Percentiles rank a stretch among this genome's conserved stretches.
These are phyloP conservation scores for Brachionus sp. DNA, from an alignment of 1,140 invertebrate species.

Conservation along the genomic window DNA sequence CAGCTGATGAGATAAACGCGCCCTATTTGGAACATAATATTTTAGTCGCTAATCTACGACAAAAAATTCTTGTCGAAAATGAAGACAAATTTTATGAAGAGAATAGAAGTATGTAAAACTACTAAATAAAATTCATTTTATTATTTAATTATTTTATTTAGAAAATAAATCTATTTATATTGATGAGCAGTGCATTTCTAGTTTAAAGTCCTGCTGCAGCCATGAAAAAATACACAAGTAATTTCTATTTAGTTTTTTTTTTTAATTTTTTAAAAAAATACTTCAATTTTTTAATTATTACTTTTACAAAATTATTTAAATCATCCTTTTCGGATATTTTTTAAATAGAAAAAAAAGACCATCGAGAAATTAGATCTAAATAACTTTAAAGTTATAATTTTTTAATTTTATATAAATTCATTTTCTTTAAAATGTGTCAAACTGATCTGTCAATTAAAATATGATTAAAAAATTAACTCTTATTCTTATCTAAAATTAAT, in stretches of 20 bases:
- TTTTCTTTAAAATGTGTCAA: too few species aligned
- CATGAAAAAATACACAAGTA: constrained; percentile 19
- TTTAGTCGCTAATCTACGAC: background rate
- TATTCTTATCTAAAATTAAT: too few species aligned
- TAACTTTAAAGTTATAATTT: too few species aligned
- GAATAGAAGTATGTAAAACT: background rate
- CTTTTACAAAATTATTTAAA: background rate
- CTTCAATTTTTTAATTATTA: background rate
- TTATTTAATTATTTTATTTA: background rate
- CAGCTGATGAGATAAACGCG: constrained; percentile 2
- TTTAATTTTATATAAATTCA: too few species aligned
- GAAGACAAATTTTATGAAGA: constrained; percentile 17
- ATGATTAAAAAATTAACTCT: too few species aligned
- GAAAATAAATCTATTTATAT: background rate
- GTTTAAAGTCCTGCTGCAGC: background rate
- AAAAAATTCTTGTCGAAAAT: background rate
- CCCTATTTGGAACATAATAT: constrained; percentile 28
- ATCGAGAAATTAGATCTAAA: too few species aligned
- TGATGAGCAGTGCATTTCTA: constrained; percentile 9
- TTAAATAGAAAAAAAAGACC: too few species aligned
- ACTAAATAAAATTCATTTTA: background rate
- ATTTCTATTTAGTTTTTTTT: background rate
- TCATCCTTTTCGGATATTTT: too few species aligned
- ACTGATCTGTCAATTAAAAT: too few species aligned
- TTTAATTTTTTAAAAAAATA: background rate